These are phyloP conservation scores for Rhinoraja longicauda DNA, from an alignment of 2,797 vertebrate species.

Conservation along the genomic window DNA sequence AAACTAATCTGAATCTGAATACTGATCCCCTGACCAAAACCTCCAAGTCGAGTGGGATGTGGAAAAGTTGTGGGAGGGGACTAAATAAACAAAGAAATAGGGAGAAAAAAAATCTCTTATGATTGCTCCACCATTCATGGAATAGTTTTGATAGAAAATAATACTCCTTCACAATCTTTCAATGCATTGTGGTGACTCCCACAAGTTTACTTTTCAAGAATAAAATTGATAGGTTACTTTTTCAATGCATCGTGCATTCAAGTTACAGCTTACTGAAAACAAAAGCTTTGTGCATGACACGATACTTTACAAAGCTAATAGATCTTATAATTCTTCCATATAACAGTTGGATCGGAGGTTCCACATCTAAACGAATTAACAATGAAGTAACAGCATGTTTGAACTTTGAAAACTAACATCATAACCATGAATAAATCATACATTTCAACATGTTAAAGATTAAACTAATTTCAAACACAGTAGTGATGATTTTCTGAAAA, in stretches of 20 bases:
- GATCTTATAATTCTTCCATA: neutral
- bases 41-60: too few species aligned
- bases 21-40: too few species aligned
- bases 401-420: neutral
- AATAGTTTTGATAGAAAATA: neutral
- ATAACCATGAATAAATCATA: neutral
- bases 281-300: neutral
- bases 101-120: neutral
- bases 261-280: neutral
- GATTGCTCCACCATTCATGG: neutral
- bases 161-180: neutral
- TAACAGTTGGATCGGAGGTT: neutral
- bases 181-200: neutral
- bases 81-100: neutral
- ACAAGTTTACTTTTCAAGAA: neutral
- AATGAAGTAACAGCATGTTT: neutral
- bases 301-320: neutral
- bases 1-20: too few species aligned
- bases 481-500: neutral
- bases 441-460: neutral
- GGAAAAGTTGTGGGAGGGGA: too few species aligned
- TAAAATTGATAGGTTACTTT: neutral
- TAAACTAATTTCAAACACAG: neutral
- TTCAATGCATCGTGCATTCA: neutral
- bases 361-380: neutral